Evolutionary conservation across 2,888 invertebrate species (phyloP).

Genomic region (Drosophila setosimentum): DNA sequence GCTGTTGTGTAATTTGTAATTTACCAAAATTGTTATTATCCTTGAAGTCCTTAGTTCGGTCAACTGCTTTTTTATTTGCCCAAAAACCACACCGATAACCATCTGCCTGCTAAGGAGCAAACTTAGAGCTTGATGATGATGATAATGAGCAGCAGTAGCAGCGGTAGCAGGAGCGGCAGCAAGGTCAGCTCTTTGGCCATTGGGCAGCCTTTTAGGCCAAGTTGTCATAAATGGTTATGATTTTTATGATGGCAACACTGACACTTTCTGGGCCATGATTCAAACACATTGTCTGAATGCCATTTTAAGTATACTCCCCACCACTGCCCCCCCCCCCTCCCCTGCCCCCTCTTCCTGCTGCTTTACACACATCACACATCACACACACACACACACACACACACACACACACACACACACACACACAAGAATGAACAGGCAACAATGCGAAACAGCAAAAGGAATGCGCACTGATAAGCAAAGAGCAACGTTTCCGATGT

Average conservation of each 20-base stretch:
- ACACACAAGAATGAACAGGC: conserved; percentile 25
- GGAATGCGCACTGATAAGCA: conserved; percentile 69
- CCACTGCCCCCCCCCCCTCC: conserved; percentile 3
- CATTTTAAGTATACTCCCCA: conserved; percentile 25
- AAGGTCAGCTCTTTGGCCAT: conserved; percentile 26
- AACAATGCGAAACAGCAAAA: conserved; percentile 65
- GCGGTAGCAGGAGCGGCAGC: background rate
- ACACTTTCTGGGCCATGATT: conserved; percentile 68
- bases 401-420: conserved; percentile 20
- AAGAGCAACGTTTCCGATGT: conserved; percentile 64
- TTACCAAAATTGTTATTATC: conserved; percentile 77
- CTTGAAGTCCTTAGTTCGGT: conserved; percentile 45
- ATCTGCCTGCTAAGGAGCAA: conserved; percentile 43
- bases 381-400: conserved; percentile 20
- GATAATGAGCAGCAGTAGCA: conserved; percentile 1
- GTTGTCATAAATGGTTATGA: conserved; percentile 72
- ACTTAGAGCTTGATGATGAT: conserved; percentile 10
- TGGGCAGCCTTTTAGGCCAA: conserved; percentile 37
- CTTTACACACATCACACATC: conserved; percentile 10
- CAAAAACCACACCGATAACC: conserved; percentile 48
- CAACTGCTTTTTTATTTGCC: conserved; percentile 70
- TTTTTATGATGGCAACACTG: conserved; percentile 69
- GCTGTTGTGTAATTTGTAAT: conserved; percentile 69
- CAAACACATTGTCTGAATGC: conserved; percentile 39
- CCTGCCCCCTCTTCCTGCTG: background rate